Conservation (phyloP, 2,113 vertebrate genomes). For the Gadus macrocephalus region DNA sequence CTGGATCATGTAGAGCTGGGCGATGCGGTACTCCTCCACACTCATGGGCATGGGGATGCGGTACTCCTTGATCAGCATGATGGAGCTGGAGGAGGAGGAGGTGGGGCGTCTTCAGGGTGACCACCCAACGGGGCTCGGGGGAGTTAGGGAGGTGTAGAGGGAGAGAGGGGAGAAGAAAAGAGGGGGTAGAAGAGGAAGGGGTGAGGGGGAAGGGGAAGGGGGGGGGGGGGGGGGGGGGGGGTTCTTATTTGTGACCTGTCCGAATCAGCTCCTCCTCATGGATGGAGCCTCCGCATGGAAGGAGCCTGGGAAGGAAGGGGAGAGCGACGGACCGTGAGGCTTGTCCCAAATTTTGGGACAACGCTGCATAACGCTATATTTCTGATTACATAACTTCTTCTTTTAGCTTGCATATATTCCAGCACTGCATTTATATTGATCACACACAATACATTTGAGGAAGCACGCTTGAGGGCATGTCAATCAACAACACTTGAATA, state of each 20-base stretch:
- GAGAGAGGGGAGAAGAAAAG: constrained; percentile 33
- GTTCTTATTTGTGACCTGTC: constrained; percentile 46
- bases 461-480: too few relatives aligned
- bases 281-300: constrained; percentile 58
- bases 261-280: constrained; percentile 52
- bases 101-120: constrained; percentile 45
- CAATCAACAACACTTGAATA: too few relatives aligned
- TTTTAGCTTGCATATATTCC: too few relatives aligned
- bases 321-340: background rate
- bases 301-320: constrained; percentile 7
- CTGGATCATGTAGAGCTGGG: constrained; percentile 99
- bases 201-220: constrained; percentile 5
- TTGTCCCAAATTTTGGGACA: background rate
- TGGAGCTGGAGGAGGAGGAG: constrained; percentile 68
- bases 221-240: constrained; percentile 5
- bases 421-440: too few relatives aligned
- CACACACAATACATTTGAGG: background rate
- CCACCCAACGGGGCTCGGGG: constrained; percentile 27
- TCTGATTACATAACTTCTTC: too few relatives aligned
- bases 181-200: constrained; percentile 29
- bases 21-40: constrained; percentile 96
- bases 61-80: constrained; percentile 98
- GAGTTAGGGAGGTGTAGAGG: constrained; percentile 32
- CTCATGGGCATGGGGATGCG: constrained; percentile 96
- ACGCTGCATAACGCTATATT: background rate